Evolutionary conservation across 2,797 vertebrate species (phyloP), one percentile per base, ranked within the genome.

Genomic region (Girardinus metallicus): DNA sequence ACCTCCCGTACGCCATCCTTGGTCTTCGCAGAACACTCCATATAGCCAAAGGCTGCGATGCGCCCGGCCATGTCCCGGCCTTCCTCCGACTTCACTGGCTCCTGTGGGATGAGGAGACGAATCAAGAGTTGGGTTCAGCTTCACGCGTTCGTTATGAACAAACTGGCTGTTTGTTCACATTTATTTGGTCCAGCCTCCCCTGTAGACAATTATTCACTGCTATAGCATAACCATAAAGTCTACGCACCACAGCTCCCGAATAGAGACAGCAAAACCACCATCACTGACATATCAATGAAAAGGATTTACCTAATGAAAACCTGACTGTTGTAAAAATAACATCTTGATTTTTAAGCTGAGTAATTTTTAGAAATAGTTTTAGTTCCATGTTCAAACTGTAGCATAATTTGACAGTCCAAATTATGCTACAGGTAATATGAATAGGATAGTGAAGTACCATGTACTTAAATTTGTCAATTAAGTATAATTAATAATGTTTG

Each of bases 21-120:
- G 86, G 98, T 98, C 96, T 99, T 99, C 79, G 98, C 98, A 23
- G 98, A 99, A 93, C 98, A 99, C 93, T 99, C 98, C 98, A 99
- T 99, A 91, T 99, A 99, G 77, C 98, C 98, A 51, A 97, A 99
- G 44, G 98, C 98, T 39, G 97, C 96, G 31, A 99, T 99, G 83
- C 97, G 96, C 81, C 97, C 97, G 31, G 97, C 97, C 98, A 99
- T 99, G 81, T 99, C 98, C 90, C 98, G 94, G 73, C 97, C 98
- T 90, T 99, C 98, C 90, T 99, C 98, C 0, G 97, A 96, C 91
- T 99, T 99, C 73, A 99, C 98, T 4, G 98, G 98, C 92, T 99
- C 98, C 98, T 99, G 55, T 91, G 86, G 60, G 70, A 29, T 0
- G 62, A 73, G 84, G 46, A 77, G 23, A 79, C 55, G 80, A 71